Evolutionary conservation across 1,140 invertebrate species (phyloP), one percentile per base, ranked within the genome.

Genomic region (Rhizoglyphus robini): DNA sequence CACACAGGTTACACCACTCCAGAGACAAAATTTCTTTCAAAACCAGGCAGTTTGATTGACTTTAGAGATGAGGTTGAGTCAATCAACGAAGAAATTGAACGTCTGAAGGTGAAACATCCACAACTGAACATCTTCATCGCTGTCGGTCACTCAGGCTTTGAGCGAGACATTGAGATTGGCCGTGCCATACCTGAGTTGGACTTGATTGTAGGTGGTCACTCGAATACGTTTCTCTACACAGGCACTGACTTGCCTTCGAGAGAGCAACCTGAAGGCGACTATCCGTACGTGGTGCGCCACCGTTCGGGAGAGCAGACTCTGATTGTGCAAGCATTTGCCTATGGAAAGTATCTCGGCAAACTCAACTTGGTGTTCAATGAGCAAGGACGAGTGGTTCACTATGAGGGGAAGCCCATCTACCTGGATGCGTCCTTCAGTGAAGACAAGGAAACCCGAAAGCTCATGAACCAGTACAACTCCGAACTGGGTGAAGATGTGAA

Each of bases 281-380:
- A 94, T 78, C 90, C 90, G 0, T 84, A 81, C 0, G 76, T 86
- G 32, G 80, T 93, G 0, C 78, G 76, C 0, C 87, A 91, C 74
- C 15, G 8, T 20, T 84, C 78, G n/a, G n/a, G n/a, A 58, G 86
- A 83, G 71, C 79, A 80, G 65, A 87, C 87, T 1, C 85, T 88
- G 0, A 88, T 91, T 1, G 90, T 94, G 0, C 91, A 95, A 76
- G 90, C 89, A 2, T 94, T 87, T 71, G 87, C 88, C 0, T 91
- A 87, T 72, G 92, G 90, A 0, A 94, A 95, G 77, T 95, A 95
- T 74, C 75, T 95, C 27, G 91, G 91, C 0, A 81, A 84, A 71
- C 73, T 95, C 3, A 80, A 83, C 32, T 68, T 88, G 0, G 75
- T 79, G 29, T 91, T 94, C 72, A 80, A 94, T 75, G 72, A 76